Evolutionary conservation across 2,113 vertebrate genomes (phyloP).

Genomic region (Hemibagrus wyckioides): DNA sequence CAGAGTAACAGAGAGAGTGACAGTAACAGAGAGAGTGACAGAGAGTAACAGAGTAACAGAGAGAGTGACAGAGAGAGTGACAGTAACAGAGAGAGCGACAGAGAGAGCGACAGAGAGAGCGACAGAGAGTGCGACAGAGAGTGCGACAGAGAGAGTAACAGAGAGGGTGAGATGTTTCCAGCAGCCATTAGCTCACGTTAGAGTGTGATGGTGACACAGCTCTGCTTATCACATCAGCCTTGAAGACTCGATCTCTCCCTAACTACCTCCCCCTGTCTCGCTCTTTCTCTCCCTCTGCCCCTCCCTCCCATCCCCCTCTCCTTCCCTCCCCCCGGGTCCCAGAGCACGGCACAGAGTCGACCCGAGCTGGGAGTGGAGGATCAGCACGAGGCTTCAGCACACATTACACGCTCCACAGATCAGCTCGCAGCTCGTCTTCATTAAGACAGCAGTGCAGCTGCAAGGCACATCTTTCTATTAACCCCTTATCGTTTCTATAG

Average conservation of each 20-base stretch:
- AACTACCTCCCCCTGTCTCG: rapidly evolving
- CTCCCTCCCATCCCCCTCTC: too few species aligned
- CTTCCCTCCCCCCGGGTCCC: not conserved
- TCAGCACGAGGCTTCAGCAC: not conserved
- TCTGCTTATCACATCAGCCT: constrained; percentile 7
- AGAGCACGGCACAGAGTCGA: not conserved
- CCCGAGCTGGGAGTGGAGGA: not conserved
- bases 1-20: not conserved
- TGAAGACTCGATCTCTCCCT: not conserved
- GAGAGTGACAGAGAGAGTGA: not conserved
- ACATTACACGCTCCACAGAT: not conserved
- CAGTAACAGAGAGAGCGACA: not conserved
- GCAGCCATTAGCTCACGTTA: constrained; percentile 28
- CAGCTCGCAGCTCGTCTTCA: not conserved
- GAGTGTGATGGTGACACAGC: constrained; percentile 9
- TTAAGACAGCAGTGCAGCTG: not conserved
- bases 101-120: not conserved
- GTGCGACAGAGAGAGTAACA: not conserved
- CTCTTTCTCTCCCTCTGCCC: too few species aligned
- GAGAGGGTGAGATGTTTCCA: constrained; percentile 19
- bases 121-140: not conserved
- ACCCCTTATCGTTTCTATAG: not conserved
- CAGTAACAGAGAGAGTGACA: too few species aligned
- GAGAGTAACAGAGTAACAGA: not conserved
- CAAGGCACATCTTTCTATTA: not conserved